Percentiles rank a stretch among this genome's conserved stretches.
Conservation (phyloP, 2,888 invertebrate species). For the Drosophila ezoana region DNA sequence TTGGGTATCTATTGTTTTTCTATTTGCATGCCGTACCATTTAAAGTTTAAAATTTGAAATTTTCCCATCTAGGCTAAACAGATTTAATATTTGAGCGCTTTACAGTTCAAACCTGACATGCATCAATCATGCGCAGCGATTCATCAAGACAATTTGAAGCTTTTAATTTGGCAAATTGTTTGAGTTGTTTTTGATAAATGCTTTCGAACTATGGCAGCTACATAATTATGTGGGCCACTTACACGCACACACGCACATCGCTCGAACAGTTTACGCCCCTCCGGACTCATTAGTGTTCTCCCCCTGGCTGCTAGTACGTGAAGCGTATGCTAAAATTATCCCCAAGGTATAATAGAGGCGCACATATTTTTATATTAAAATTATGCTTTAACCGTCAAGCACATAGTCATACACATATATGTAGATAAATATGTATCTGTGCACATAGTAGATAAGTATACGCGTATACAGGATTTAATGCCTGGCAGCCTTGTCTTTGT, state of each 20-base stretch:
- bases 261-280: slow-evolving; percentile 5
- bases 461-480: slow-evolving; percentile 50
- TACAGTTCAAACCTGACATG: background rate
- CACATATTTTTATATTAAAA: slow-evolving; percentile 43
- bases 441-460: slow-evolving; percentile 9
- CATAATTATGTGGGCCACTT: slow-evolving; percentile 31
- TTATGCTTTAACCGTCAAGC: background rate
- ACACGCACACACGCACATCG: background rate
- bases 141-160: slow-evolving; percentile 54
- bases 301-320: slow-evolving; percentile 24
- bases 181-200: slow-evolving; percentile 30
- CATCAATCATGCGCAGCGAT: slow-evolving; percentile 59
- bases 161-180: slow-evolving; percentile 62
- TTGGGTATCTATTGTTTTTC: background rate
- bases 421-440: slow-evolving; percentile 4
- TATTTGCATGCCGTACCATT: background rate
- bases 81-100: slow-evolving; percentile 10
- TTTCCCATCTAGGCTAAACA: background rate
- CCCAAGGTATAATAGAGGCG: slow-evolving; percentile 49
- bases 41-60: background rate
- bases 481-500: slow-evolving; percentile 63
- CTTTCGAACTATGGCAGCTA: slow-evolving; percentile 25
- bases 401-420: slow-evolving; percentile 18
- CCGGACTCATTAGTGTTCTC: slow-evolving; percentile 58
- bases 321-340: slow-evolving; percentile 52